phyloP scores from a whole-genome alignment of 2,113 vertebrate genomes.

The Triplophysa dalaica region DNA sequence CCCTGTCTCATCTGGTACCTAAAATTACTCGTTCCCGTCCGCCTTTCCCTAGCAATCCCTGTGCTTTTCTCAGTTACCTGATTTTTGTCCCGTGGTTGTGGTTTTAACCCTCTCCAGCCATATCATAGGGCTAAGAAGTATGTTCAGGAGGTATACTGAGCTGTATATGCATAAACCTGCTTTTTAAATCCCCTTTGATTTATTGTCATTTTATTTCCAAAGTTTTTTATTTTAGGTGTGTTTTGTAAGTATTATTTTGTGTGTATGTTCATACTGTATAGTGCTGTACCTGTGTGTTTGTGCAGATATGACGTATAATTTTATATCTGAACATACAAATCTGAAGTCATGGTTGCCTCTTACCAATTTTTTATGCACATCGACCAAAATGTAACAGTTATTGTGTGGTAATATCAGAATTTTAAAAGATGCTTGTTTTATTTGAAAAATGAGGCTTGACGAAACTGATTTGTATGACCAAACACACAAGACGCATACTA shows the following conservation, averaged over 20 bases:
- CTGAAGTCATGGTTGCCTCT: conserved; percentile 55
- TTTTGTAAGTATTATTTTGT: conserved; percentile 76
- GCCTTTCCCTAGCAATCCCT: conserved; percentile 55
- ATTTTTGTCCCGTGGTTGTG: conserved; percentile 59
- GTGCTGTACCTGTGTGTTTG: conserved; percentile 69
- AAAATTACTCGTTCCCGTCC: conserved; percentile 56
- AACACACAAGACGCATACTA: conserved; percentile 75
- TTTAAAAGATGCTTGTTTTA: conserved; percentile 51
- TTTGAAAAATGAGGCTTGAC: neutral
- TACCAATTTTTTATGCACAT: neutral
- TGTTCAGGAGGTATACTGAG: conserved; percentile 31
- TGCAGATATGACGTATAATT: conserved; percentile 56
- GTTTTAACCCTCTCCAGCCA: conserved; percentile 70
- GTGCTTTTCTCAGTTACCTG: conserved; percentile 49
- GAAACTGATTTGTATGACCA: conserved; percentile 66
- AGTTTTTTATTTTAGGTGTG: conserved; percentile 36
- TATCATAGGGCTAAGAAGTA: conserved; percentile 38
- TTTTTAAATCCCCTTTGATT: conserved; percentile 47
- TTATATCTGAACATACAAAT: conserved; percentile 70
- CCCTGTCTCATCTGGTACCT: conserved; percentile 76
- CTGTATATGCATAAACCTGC: conserved; percentile 50
- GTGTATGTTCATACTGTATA: conserved; percentile 76
- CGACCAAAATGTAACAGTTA: neutral
- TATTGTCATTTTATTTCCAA: conserved; percentile 27
- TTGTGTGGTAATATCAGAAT: neutral